These are phyloP conservation scores for Hydraecia micacea DNA, from an alignment of 2,888 invertebrate genomes.

Conservation along the genomic window DNA sequence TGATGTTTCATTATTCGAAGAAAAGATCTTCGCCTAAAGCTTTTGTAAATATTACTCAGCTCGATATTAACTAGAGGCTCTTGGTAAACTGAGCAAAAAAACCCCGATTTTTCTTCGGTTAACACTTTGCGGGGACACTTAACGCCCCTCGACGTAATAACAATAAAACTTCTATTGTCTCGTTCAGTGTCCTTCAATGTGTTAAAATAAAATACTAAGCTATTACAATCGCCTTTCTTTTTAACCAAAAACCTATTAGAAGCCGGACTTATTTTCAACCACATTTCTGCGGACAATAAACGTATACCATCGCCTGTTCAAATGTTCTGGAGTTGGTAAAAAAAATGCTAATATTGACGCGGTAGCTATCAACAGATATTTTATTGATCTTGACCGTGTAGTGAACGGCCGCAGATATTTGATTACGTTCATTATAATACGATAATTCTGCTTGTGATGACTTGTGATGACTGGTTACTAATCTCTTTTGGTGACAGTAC, in stretches of 20 bases:
- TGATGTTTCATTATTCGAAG: not conserved
- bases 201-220: not conserved
- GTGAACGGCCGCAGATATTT: slow-evolving; percentile 32
- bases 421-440: slow-evolving; percentile 34
- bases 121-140: no score
- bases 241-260: slow-evolving; percentile 33
- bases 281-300: slow-evolving; percentile 79
- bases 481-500: no score
- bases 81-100: not conserved
- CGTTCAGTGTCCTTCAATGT: no score
- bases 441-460: slow-evolving; percentile 3
- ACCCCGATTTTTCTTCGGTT: not conserved
- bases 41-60: not conserved
- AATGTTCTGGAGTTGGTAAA: slow-evolving; percentile 56
- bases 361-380: slow-evolving; percentile 54
- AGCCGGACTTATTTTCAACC: slow-evolving; percentile 72
- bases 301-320: slow-evolving; percentile 48
- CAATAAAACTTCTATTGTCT: no score
- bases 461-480: no score
- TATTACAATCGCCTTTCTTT: slow-evolving; percentile 35
- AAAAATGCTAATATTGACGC: slow-evolving; percentile 72
- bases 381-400: slow-evolving; percentile 47
- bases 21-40: no score
- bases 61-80: not conserved
- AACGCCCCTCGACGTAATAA: no score